Conservation (phyloP, 2,797 vertebrate genomes). For the Brachyrhaphis roseni region DNA sequence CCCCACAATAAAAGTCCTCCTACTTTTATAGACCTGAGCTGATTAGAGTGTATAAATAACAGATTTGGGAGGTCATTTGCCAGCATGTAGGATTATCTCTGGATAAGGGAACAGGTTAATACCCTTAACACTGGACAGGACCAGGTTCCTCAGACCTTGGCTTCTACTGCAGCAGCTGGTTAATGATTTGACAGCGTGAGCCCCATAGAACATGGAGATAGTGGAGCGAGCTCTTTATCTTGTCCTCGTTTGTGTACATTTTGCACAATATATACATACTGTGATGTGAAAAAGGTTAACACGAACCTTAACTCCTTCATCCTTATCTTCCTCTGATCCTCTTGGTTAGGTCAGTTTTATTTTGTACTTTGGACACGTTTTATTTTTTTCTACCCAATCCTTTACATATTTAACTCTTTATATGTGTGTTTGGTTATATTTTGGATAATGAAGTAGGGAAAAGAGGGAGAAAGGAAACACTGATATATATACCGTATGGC, state of each 20-base stretch:
- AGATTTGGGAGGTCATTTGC: conserved; percentile 7
- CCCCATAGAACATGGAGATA: neutral
- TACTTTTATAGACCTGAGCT: conserved; percentile 39
- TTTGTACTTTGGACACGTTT: neutral
- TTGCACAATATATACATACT: neutral
- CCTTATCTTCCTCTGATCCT: neutral
- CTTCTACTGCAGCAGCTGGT: neutral
- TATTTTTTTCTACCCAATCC: neutral
- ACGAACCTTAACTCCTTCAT: neutral
- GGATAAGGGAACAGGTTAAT: conserved; percentile 34
- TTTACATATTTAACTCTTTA: neutral
- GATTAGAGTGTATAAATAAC: conserved; percentile 71
- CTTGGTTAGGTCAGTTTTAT: neutral
- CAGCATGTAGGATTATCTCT: conserved; percentile 37
- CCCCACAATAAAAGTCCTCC: neutral
- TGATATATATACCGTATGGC: too few relatives aligned
- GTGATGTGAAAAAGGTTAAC: neutral
- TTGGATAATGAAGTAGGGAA: neutral
- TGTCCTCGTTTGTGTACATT: neutral
- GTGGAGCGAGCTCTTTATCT: neutral
- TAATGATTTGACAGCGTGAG: neutral
- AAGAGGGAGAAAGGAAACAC: neutral
- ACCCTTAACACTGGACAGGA: neutral
- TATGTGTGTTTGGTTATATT: neutral
- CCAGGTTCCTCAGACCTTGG: neutral